Evolutionary conservation across 2,113 vertebrate species (phyloP), one percentile per base, ranked within the genome.

Genomic region (Otolemur garnettii): DNA sequence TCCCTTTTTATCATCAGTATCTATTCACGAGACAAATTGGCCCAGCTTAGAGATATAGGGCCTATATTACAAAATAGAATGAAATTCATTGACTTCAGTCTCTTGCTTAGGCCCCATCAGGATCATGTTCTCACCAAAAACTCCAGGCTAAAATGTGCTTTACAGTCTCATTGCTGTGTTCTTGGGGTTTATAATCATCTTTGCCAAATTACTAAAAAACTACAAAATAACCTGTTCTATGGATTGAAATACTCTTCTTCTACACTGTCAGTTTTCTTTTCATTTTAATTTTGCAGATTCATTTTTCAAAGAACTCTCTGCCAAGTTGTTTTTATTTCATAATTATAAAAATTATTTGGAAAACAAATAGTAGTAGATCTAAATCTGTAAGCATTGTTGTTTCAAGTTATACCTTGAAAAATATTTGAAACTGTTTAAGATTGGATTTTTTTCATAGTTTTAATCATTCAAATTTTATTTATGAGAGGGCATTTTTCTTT

Each of bases 311-410:
- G 78, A 93, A 95, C 35, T 77, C 19, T 93, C 86, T 96, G 68
- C 88, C 83, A 93, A 94, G 81, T 71, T 97, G 66, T 91, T 97
- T 96, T 96, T 96, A 94, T 97, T 97, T 50, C 38, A 87, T 96
- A 62, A 75, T 91, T 87, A 91, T 93, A 88, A 96, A 95, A 80
- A 64, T 86, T 94, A 92, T 87, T 87, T 95, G 90, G 74, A 93
- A 90, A 96, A 87, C 60, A 93, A 96, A 74, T 75, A 88, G 68
- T 96, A 93, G 19, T 87, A 87, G 85, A 26, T 94, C n/a, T 87
- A 89, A 79, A 57, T 86, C 45, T 96, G 9, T 95, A 88, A 96
- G 55, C 62, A 74, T 72, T 96, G 26, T 95, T 96, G 50, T 94
- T 94, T 96, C 45, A 92, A 53, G 33, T 71, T 96, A 95, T 50